These are phyloP conservation scores for Armadillidium nasatum DNA, from an alignment of 1,140 invertebrate species.

Conservation along the genomic window DNA sequence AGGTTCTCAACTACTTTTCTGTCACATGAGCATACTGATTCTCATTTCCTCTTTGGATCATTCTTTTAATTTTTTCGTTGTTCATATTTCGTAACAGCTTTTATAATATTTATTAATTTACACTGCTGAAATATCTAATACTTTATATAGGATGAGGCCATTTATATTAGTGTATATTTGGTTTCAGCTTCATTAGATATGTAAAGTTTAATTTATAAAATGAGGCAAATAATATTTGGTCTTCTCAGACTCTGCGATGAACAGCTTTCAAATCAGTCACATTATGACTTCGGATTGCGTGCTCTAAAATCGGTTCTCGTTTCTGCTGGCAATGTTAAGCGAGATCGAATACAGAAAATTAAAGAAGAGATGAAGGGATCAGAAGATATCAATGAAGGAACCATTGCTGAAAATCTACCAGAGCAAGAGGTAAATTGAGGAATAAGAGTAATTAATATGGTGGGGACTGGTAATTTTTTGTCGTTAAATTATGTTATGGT, in stretches of 20 bases:
- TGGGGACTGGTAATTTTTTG: neutral
- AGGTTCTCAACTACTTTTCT: too few relatives aligned
- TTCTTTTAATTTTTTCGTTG: too few relatives aligned
- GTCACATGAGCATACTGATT: too few relatives aligned
- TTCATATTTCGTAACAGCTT: too few relatives aligned
- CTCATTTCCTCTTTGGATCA: too few relatives aligned
- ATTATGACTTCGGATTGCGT: slow-evolving; percentile 89
- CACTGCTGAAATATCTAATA: too few relatives aligned
- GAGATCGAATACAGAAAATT: slow-evolving; percentile 89
- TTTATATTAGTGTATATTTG: too few relatives aligned
- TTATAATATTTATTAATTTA: too few relatives aligned
- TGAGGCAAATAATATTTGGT: neutral
- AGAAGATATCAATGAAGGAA: slow-evolving; percentile 79
- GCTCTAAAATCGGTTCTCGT: slow-evolving; percentile 87
- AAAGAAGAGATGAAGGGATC: slow-evolving; percentile 78
- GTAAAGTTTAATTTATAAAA: too few relatives aligned
- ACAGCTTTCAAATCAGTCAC: slow-evolving; percentile 96
- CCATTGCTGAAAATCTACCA: slow-evolving; percentile 88
- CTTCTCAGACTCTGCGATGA: slow-evolving; percentile 84
- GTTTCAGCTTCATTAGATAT: too few relatives aligned
- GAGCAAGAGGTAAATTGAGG: slow-evolving; percentile 71
- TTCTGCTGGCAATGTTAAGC: slow-evolving; percentile 96
- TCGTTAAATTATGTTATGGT: neutral
- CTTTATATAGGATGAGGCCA: too few relatives aligned
- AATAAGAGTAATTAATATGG: neutral